Base-by-base conservation (phyloP, 2,113 vertebrate genomes). In the Datnioides undecimradiatus region DNA sequence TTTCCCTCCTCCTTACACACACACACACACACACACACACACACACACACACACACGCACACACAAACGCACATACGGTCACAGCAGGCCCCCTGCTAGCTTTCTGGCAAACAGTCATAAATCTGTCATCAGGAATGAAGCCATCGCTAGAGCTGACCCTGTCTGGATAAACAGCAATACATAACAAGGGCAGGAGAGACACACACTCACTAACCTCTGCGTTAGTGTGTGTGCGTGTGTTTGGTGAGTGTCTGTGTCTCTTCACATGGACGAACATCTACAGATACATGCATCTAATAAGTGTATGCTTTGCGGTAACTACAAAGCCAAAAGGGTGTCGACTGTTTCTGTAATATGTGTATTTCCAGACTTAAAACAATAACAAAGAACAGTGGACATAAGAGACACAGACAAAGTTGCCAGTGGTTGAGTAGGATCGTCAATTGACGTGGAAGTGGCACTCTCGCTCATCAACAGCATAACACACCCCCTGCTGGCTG, bases 101-200 rank as follows among this genome's bases (percentile, higher is more conserved):
- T 93, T 91, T 91, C 88, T 93, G 93, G 92, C 91, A 93, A 93
- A 93, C 91, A 93, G 73, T 92, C 93, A 93, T 94, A 94, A 94
- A 94, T 93, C 93, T 94, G 93, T 94, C 93, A 93, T 92, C 91
- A 92, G 90, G 85, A 92, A 93, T 93, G 91, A 94, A 94, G 92
- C 91, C 93, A 92, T 93, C 66, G 77, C 87, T 86, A 54, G 81
- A 86, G 89, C 87, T 93, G 90, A 92, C 92, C 93, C 93, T 85
- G 92, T 93, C 91, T 92, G 93, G 91, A 92, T 95, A 92, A 92
- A 94, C 92, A 93, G 93, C 91, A 88, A 93, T 91, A 86, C 89
- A 92, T 88, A 92, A 93, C 89, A 91, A 92, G 92, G 90, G 92
- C 89, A 88, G 82, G 49, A 70, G 66, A 90, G 70, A 88, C 63